Evolutionary conservation across 2,797 vertebrate species (phyloP), one percentile per base, ranked within the genome.

Genomic region (Gymnopithys bicolor): DNA sequence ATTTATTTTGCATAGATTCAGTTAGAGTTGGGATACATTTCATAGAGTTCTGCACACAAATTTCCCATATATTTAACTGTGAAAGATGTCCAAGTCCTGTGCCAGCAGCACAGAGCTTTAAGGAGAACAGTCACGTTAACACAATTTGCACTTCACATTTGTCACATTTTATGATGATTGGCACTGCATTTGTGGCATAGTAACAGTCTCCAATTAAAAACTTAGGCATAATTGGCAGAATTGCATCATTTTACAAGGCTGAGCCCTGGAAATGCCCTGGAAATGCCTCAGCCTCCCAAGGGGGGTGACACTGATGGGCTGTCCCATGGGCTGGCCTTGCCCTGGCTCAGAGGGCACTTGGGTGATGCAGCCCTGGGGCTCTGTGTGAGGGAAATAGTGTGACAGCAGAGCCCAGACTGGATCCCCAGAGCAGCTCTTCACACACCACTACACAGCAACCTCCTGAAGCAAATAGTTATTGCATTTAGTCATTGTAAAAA

Each of bases 1-100:
- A 25, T 97, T 87, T 91, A 91, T 95, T 96, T 67, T 64, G 67
- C 39, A 53, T 48, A 82, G 63, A 45, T 89, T 63, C 41, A 19
- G 11, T 79, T 93, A 88, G 64, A 86, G 76, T 95, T 85, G 30
- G 30, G 10, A 60, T 81, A 77, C 79, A 64, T 75, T 73, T 46
- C 43, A n/a, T 46, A 58, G 74, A 78, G 87, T 83, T 85, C 74
- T 92, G 35, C 45, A 33, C 45, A 68, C 43, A 37, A 37, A 3
- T 73, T 93, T 82, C 76, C 67, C 67, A 75, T 39, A 13, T 24
- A 25, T 45, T 89, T 76, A 37, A 39, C 64, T 9, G 13, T n/a
- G 27, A 24, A 59, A 71, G 19, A 12, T 3, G 15, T 25, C 4
- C 4, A 10, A 7, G 8, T 4, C 1, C 17, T 15, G 11, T 56